A percentile compares a stretch with the other conserved stretches of the same genome.
These are phyloP conservation scores for Leptoteleia sp. DNA, from an alignment of 1,140 invertebrate species.

Conservation along the genomic window DNA sequence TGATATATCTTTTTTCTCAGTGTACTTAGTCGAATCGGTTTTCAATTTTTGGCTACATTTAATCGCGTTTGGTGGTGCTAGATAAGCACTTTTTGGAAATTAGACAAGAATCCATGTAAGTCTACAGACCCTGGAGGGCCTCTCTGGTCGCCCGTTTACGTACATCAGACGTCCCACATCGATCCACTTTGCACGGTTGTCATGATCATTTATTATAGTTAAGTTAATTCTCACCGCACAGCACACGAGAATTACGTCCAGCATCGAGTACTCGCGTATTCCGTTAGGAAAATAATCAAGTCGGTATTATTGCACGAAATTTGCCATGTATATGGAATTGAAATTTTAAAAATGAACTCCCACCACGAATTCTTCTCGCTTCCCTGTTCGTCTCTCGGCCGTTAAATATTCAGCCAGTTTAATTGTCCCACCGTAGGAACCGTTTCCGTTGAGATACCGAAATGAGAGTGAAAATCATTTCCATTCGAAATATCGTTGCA, in stretches of 20 bases:
- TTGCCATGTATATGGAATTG: constrained; percentile 28
- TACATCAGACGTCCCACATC: constrained; percentile 36
- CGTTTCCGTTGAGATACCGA: constrained; percentile 17
- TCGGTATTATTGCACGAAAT: no score
- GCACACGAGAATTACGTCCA: constrained; percentile 17
- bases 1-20: no score
- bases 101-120: no score
- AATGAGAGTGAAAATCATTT: constrained; percentile 9
- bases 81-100: no score
- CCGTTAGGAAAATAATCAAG: constrained; percentile 31
- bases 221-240: constrained; percentile 41
- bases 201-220: constrained; percentile 53
- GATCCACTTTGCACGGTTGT: constrained; percentile 26
- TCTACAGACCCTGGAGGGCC: no score
- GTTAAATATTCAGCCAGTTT: constrained; percentile 32
- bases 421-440: constrained; percentile 9
- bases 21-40: constrained; percentile 6
- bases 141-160: constrained; percentile 16
- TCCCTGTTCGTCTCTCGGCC: background rate
- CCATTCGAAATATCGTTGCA: constrained; percentile 3
- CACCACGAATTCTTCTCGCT: background rate
- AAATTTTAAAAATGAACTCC: constrained; percentile 23
- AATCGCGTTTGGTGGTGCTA: no score
- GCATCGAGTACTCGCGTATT: constrained; percentile 25
- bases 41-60: no score